These are phyloP conservation scores for Leptopilina syphax DNA, from an alignment of 2,888 invertebrate genomes.

Conservation along the genomic window DNA sequence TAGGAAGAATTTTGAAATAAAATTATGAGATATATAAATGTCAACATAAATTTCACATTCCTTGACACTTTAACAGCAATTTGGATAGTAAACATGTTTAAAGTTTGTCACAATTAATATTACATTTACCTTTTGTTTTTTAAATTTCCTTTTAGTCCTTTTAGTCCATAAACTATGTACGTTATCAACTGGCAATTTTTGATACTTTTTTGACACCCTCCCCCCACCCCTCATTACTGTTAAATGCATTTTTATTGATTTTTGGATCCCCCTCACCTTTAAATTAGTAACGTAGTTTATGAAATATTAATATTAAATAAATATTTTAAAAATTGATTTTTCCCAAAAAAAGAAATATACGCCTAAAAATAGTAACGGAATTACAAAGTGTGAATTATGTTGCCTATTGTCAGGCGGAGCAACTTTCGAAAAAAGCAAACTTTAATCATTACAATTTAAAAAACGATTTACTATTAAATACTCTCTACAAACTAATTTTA, in stretches of 20 bases:
- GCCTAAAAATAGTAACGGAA: not conserved
- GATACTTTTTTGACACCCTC: too few species aligned
- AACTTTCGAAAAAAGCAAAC: not conserved
- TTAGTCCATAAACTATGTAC: too few species aligned
- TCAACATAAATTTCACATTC: constrained; percentile 24
- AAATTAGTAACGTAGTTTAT: too few species aligned
- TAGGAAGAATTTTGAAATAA: constrained; percentile 9
- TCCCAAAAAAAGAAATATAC: not conserved
- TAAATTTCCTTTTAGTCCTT: not conserved
- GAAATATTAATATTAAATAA: too few species aligned
- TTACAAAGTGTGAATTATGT: not conserved
- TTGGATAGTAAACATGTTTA: constrained; percentile 33
- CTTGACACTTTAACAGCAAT: constrained; percentile 5
- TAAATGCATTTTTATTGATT: too few species aligned
- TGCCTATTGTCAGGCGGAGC: not conserved
- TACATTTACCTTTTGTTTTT: too few species aligned
- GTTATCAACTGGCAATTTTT: too few species aligned
- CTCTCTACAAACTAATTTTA: too few species aligned
- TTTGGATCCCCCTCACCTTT: too few species aligned
- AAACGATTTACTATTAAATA: not conserved
- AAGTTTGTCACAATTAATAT: constrained; percentile 4
- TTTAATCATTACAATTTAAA: not conserved
- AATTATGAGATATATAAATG: constrained; percentile 41
- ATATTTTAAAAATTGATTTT: not conserved
- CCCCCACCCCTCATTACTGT: too few species aligned